Evolutionary conservation across 2,113 vertebrate species (phyloP), one percentile per base, ranked within the genome.

Genomic region (Epinephelus moara): DNA sequence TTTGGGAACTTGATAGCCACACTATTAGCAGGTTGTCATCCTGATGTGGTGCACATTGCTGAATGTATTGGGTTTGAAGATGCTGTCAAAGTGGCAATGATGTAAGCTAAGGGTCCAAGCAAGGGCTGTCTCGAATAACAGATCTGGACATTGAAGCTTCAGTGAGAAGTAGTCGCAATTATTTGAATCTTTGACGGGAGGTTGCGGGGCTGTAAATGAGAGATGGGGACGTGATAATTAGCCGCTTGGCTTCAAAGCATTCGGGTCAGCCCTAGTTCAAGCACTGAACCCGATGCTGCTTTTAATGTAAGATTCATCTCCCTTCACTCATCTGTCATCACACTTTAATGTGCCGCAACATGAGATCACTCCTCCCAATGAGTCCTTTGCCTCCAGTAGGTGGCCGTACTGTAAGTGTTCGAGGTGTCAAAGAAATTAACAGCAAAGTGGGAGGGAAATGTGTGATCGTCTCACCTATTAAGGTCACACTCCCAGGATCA

Each of bases 291-390:
- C 1, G 12, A 80, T 50, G 45, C 78, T 50, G 33, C 76, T 66
- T 81, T 76, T 62, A 79, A 85, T 77, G 45, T 67, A 50, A 57
- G 59, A 70, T 70, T 82, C 40, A 69, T 92, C 79, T 82, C 53
- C 63, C 25, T 42, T 79, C 27, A 33, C 80, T 91, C 75, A 69
- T 78, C 49, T 75, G 82, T 85, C 82, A 81, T 90, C 81, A 49
- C 66, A 42, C 75, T 85, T 85, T 87, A 91, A 91, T 90, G 52
- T 67, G 59, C 70, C 19, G 72, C 87, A 86, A 85, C 87, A 78
- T 52, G 78, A 88, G 80, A 88, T 89, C 77, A 62, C 78, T 78
- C 61, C 74, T 52, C 57, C 62, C 40, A 42, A 33, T 57, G 76
- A 42, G 25, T 62, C 75, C 57, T 59, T 74, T 68, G 75, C 63